Evolutionary conservation across 1,140 invertebrate species (phyloP).

Genomic region (Rhagoletis zephyria): DNA sequence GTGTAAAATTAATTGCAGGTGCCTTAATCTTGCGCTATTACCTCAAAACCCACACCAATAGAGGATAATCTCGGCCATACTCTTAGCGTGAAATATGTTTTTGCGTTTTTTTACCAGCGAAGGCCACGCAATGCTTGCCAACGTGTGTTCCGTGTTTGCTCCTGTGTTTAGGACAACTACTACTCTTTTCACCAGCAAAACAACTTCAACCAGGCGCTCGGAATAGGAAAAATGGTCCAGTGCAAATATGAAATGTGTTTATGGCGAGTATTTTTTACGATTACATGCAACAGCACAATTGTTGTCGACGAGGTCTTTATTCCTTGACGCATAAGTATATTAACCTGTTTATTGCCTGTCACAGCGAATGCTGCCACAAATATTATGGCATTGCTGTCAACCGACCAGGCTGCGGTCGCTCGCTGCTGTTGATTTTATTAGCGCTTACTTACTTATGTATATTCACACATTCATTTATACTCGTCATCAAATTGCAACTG

Average conservation of each 20-base stretch:
- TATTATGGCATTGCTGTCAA: neutral
- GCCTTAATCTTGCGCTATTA: too few species aligned
- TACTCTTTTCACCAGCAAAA: too few species aligned
- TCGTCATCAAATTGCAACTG: too few species aligned
- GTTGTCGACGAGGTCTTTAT: neutral
- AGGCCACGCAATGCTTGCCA: too few species aligned
- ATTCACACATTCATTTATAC: too few species aligned
- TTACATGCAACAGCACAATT: neutral
- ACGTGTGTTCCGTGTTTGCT: neutral
- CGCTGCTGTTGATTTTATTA: neutral
- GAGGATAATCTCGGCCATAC: too few species aligned
- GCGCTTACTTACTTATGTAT: too few species aligned
- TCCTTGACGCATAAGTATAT: neutral
- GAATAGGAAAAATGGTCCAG: neutral
- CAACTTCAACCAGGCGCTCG: too few species aligned
- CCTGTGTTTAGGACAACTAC: neutral
- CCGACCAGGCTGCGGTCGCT: neutral
- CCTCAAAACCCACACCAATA: too few species aligned
- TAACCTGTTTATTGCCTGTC: neutral
- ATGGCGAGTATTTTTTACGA: constrained; percentile 7
- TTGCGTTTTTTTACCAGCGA: too few species aligned
- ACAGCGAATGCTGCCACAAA: neutral
- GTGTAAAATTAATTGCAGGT: too few species aligned
- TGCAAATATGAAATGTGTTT: neutral
- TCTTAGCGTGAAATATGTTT: too few species aligned